Evolutionary conservation across 2,888 invertebrate genomes (phyloP), one percentile per base, ranked within the genome.

Genomic region (Oligia fasciuncula): DNA sequence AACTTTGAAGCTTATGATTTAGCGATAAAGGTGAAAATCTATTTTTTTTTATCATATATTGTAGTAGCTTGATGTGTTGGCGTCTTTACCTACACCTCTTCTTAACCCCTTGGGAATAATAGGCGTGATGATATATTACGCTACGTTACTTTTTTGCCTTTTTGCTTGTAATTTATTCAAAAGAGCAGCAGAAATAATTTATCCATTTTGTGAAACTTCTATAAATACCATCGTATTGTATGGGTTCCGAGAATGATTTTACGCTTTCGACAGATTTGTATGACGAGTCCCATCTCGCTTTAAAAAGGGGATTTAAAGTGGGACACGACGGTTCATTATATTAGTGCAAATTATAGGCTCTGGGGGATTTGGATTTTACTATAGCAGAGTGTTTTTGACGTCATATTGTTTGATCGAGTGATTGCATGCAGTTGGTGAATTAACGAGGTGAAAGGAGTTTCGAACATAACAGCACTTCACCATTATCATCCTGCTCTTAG

Each of bases 251-350:
- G 85, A 72, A 81, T 87, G 79, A 84, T 87, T 87, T 87, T 43
- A 73, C 74, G 62, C 75, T 72, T 85, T 84, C 87, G 79, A 82
- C 86, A 83, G 85, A 87, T 89, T 86, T 77, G 69, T 84, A 82
- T 86, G 87, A 89, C 80, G 87, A 85, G 66, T 77, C 60, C 77
- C 75, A 84, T 81, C 74, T 80, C 77, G 76, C 70, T 76, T 79
- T 79, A 87, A 89, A 87, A 89, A 80, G 81, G 83, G 85, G 76
- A 84, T 88, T 83, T 81, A 83, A 87, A 88, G 80, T 86, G 77
- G 88, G 62, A 83, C 88, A 87, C 76, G 79, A 57, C 71, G 66
- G 67, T 77, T 87, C 72, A 82, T 86, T 87, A 73, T 86, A 89
- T 87, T 84, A 85, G 78, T 88, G 88, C 81, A 79, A 80, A 77